Evolutionary conservation across 2,797 vertebrate genomes (phyloP).

Genomic region (Lepidocolaptes lacrymiger): DNA sequence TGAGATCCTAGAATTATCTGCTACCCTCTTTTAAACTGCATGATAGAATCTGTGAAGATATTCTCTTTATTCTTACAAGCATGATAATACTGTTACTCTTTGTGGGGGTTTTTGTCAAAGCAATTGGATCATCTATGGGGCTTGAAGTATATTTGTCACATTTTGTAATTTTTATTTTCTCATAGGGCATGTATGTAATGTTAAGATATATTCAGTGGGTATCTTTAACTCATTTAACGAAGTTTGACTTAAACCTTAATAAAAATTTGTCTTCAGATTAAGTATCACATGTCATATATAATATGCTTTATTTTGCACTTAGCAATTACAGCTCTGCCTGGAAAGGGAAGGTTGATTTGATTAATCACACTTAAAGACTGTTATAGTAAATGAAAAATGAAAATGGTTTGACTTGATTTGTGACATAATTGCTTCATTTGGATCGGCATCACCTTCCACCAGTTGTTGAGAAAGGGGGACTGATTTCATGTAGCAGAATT

Average conservation of each 20-base stretch:
- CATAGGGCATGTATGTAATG: neutral
- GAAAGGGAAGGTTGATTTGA: conserved; percentile 74
- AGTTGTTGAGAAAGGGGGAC: conserved; percentile 50
- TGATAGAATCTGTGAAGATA: neutral
- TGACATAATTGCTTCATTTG: conserved; percentile 74
- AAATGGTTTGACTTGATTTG: conserved; percentile 70
- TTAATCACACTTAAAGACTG: conserved; percentile 76
- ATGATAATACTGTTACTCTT: neutral
- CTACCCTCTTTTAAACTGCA: neutral
- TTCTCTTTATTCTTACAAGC: neutral
- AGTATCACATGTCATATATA: conserved; percentile 57
- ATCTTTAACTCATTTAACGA: conserved; percentile 44
- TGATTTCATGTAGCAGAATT: conserved; percentile 74
- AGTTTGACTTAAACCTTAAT: conserved; percentile 57
- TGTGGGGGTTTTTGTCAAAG: neutral
- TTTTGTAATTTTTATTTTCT: neutral
- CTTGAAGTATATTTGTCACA: conserved; percentile 1
- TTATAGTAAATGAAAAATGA: conserved; percentile 52
- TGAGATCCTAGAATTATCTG: neutral
- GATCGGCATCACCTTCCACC: conserved; percentile 55
- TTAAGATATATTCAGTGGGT: neutral
- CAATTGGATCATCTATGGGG: neutral
- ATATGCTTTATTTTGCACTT: conserved; percentile 73
- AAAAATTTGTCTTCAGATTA: conserved; percentile 59
- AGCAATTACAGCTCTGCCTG: conserved; percentile 70